A percentile compares a stretch with the other conserved stretches of the same genome.
Evolutionary conservation across 2,888 invertebrate genomes (phyloP).

Genomic region (Erebia aethiops): DNA sequence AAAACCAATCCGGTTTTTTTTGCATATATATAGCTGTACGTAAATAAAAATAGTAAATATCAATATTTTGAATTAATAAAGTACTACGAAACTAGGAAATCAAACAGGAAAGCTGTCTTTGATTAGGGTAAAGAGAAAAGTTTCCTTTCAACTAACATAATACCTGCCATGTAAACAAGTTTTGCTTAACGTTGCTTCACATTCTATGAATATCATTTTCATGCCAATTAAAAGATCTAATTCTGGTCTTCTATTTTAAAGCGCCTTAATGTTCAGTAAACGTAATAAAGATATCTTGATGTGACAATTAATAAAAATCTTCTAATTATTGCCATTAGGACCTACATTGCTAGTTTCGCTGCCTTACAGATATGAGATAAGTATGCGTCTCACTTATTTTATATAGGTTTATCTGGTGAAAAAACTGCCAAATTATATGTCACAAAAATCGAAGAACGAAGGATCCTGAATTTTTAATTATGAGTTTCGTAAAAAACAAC

Average conservation of each 20-base stretch:
- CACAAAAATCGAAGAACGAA: neutral
- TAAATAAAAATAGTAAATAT: neutral
- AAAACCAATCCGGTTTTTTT: neutral
- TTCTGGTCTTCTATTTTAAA: slow-evolving; percentile 3
- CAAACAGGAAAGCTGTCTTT: slow-evolving; percentile 7
- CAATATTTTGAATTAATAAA: neutral
- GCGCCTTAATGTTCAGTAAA: slow-evolving; percentile 10
- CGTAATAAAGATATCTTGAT: slow-evolving; percentile 13
- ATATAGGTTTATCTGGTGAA: neutral
- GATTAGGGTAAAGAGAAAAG: slow-evolving; percentile 7
- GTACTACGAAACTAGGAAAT: neutral
- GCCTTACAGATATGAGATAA: neutral
- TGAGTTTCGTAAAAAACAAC: too few relatives aligned
- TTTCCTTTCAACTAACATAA: slow-evolving; percentile 4
- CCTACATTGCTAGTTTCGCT: neutral
- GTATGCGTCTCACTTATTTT: neutral
- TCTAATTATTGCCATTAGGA: slow-evolving; percentile 1
- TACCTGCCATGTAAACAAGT: slow-evolving; percentile 15
- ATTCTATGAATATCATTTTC: slow-evolving; percentile 15
- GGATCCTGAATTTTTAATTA: too few relatives aligned
- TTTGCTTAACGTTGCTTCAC: slow-evolving; percentile 11
- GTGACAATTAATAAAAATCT: neutral
- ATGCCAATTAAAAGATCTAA: neutral
- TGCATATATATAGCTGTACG: too few relatives aligned
- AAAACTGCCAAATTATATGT: neutral